Base-by-base conservation (phyloP, 2,888 invertebrate species). In the Andrena haemorrhoa region DNA sequence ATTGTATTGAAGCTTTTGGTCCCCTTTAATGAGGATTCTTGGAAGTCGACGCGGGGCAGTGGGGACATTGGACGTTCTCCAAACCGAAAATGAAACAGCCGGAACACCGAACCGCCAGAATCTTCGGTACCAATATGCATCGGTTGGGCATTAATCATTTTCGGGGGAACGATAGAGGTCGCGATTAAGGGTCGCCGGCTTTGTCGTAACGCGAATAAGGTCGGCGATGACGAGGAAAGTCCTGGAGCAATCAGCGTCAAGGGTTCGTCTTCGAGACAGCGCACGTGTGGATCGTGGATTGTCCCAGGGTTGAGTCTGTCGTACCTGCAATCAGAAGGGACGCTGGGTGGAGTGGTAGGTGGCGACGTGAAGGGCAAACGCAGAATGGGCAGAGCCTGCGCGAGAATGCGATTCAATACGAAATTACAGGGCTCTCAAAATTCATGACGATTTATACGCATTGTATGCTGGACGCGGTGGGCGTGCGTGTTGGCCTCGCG, bases 401-500 rank as follows among this genome's bases (percentile, higher is more conserved):
- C 85, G 86, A 87, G 89, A 90, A 90, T 90, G 88, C 88, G 88
- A 90, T 90, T 89, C 87, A 89, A 90, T 90, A 86, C 85, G 86
- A 91, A 90, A 91, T 91, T 91, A 90, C 87, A 89, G 85, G 85
- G 87, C 91, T 90, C 89, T 91, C 90, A 91, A 91, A 91, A 91
- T 91, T 91, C 91, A 91, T 91, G 88, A 90, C 91, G 91, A 91
- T 91, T 91, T 91, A 91, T 91, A 88, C 86, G 89, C 86, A 90
- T 90, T 90, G 91, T 91, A 86, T 89, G 89, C 86, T 80, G 87
- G 74, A 85, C 82, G 88, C 83, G 75, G 84, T 90, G 90, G 91
- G 91, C 90, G 91, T 88, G 84, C 81, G 73, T 79, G 84, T 83
- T 79, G 83, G 82, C 75, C 74, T 78, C 86, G 72, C 73, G 75